Conservation (phyloP, 2,113 vertebrate species). For the Trichomycterus rosablanca region DNA sequence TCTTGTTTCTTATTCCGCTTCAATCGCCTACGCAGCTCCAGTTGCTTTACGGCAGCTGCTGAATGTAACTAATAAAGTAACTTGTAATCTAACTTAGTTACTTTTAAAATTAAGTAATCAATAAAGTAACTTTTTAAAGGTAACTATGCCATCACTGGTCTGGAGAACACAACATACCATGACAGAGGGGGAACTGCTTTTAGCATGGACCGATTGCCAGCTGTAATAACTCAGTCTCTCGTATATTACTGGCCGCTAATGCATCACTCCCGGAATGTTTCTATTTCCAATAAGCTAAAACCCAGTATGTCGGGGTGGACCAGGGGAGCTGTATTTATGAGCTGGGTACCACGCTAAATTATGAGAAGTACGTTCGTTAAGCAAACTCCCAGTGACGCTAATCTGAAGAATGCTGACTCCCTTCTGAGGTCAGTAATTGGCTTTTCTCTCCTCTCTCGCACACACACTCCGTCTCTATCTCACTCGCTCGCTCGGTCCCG, state of each 20-base stretch:
- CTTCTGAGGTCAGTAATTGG: slow-evolving; percentile 80
- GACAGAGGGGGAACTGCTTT: no score
- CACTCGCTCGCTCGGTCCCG: no score
- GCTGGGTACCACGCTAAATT: slow-evolving; percentile 65
- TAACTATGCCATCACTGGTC: no score
- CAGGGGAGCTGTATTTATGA: slow-evolving; percentile 73
- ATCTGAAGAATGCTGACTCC: slow-evolving; percentile 81
- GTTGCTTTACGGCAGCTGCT: no score
- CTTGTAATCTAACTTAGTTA: no score
- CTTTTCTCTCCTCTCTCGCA: slow-evolving; percentile 66
- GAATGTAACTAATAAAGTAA: no score
- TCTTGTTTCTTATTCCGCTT: no score
- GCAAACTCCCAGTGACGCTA: slow-evolving; percentile 78
- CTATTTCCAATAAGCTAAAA: slow-evolving; percentile 72
- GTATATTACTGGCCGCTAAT: slow-evolving; percentile 14
- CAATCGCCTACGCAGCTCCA: no score
- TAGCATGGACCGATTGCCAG: slow-evolving; percentile 12
- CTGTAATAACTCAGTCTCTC: slow-evolving; percentile 9
- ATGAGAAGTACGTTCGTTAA: slow-evolving; percentile 78
- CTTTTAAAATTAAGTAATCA: no score
- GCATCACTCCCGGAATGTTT: slow-evolving; percentile 27
- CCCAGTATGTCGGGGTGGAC: slow-evolving; percentile 1
- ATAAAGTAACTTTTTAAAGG: no score
- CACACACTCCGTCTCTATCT: no score
- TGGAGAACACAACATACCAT: not conserved